Conservation (phyloP, 2,797 vertebrate genomes). For the Chelmon rostratus region DNA sequence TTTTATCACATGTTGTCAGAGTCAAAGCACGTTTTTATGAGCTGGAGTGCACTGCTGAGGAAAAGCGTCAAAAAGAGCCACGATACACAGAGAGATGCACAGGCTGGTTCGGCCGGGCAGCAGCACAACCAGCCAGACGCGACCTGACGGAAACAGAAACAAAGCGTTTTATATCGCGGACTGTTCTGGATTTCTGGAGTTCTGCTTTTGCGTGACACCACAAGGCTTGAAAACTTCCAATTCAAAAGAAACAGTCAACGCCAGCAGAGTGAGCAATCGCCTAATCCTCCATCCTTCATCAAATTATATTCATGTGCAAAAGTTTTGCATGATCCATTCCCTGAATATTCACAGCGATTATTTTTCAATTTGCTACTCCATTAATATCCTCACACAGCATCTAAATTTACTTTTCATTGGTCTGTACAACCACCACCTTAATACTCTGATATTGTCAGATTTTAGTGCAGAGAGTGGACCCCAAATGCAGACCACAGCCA, state of each 20-base stretch:
- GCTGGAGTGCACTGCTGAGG: slow-evolving; percentile 12
- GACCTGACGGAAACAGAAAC: slow-evolving; percentile 32
- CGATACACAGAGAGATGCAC: slow-evolving; percentile 47
- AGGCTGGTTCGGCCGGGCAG: slow-evolving; percentile 25
- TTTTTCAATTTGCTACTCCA: not conserved
- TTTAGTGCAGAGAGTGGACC: no score
- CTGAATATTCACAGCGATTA: not conserved
- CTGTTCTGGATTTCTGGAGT: slow-evolving; percentile 7
- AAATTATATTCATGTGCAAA: slow-evolving; percentile 5
- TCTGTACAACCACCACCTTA: not conserved
- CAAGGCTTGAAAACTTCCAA: not conserved
- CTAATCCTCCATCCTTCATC: not conserved
- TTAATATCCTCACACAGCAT: not conserved
- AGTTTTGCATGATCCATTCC: not conserved
- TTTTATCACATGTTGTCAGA: slow-evolving; percentile 46
- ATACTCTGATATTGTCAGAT: not conserved
- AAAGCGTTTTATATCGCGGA: not conserved
- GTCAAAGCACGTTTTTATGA: slow-evolving; percentile 41
- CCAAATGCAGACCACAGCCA: no score
- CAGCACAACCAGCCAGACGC: slow-evolving; percentile 38
- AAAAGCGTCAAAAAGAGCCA: slow-evolving; percentile 32
- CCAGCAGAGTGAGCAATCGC: not conserved
- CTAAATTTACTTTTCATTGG: not conserved
- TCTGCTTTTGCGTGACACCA: slow-evolving; percentile 6
- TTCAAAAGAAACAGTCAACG: not conserved